phyloP scores from a whole-genome alignment of 2,113 vertebrate species.

The Cisticola juncidis region DNA sequence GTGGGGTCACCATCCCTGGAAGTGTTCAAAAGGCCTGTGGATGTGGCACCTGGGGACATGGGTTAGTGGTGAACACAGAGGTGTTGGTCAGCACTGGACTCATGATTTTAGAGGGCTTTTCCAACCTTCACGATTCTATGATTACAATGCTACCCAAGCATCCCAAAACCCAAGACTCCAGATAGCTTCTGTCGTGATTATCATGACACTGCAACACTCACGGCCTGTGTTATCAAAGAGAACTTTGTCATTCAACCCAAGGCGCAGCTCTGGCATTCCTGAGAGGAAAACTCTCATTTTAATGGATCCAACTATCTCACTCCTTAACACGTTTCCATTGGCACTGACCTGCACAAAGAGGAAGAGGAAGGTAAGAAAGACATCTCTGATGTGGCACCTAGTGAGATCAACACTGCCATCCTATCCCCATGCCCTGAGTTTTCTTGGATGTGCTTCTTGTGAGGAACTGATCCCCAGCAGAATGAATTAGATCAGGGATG shows the following conservation, averaged over 20 bases:
- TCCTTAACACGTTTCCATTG: slow-evolving; percentile 93
- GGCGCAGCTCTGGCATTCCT: slow-evolving; percentile 93
- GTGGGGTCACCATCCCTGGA: neutral
- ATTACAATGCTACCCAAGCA: neutral
- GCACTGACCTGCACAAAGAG: slow-evolving; percentile 84
- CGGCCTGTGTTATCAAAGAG: slow-evolving; percentile 98
- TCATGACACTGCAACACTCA: slow-evolving; percentile 69
- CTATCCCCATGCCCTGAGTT: accelerated
- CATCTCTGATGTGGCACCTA: accelerated
- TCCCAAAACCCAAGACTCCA: neutral
- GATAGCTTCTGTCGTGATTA: accelerated
- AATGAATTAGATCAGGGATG: neutral
- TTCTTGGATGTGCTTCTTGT: neutral
- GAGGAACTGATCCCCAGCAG: neutral
- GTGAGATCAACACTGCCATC: neutral
- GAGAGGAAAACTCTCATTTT: slow-evolving; percentile 98
- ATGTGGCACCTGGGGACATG: neutral
- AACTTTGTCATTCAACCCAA: slow-evolving; percentile 97
- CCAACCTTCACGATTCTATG: neutral
- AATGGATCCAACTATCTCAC: slow-evolving; percentile 97
- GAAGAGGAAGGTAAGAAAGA: no score
- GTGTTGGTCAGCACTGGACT: neutral
- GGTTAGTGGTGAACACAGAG: accelerated
- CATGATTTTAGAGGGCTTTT: neutral
- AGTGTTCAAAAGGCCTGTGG: neutral